Percentiles rank a stretch among this genome's conserved stretches.
These are phyloP conservation scores for Xanthia icteritia DNA, from an alignment of 2,888 invertebrate genomes.

Conservation along the genomic window DNA sequence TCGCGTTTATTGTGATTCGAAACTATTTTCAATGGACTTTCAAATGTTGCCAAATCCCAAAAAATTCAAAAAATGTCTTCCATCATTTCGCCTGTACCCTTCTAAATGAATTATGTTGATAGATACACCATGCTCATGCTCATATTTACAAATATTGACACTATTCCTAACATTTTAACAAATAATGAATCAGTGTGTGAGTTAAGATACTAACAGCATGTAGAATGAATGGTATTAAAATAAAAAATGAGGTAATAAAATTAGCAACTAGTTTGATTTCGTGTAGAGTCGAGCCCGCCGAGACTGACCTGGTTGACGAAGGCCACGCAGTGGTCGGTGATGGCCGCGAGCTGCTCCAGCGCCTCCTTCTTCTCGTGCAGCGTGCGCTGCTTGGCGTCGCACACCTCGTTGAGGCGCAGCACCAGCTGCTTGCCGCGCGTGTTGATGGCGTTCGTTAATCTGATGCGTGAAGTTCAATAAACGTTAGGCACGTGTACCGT, in stretches of 20 bases:
- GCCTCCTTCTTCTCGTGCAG: constrained; percentile 96
- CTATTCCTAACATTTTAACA: neutral
- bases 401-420: constrained; percentile 94
- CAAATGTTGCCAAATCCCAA: too few species aligned
- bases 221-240: neutral
- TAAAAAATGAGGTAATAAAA: neutral
- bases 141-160: neutral
- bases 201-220: neutral
- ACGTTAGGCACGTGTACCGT: neutral
- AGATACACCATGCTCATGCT: too few species aligned
- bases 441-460: constrained; percentile 94
- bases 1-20: too few species aligned
- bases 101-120: neutral
- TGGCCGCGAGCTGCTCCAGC: constrained; percentile 94
- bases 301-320: constrained; percentile 90
- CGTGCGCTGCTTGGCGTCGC: constrained; percentile 93
- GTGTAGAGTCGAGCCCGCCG: too few species aligned
- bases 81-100: too few species aligned
- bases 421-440: constrained; percentile 95
- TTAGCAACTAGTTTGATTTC: neutral
- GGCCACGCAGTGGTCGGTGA: constrained; percentile 96
- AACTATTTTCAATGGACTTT: too few species aligned
- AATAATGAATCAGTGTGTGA: too few species aligned
- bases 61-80: too few species aligned
- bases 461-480: neutral